These are phyloP conservation scores for Syndactyla subalaris DNA, from an alignment of 2,797 vertebrate species.

Conservation along the genomic window DNA sequence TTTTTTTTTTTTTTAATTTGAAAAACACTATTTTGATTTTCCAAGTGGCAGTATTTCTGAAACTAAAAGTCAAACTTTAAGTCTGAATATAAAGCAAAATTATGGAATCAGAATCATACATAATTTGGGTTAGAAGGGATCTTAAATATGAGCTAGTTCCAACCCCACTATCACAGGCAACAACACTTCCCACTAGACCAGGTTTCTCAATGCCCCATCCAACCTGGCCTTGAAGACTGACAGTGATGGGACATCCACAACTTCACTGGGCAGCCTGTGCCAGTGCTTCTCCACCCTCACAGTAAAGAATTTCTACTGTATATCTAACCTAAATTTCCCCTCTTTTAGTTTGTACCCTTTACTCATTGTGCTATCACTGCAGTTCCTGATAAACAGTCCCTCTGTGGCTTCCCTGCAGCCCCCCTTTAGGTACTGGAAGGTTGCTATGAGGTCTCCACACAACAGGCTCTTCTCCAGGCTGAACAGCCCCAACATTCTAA, in stretches of 20 bases:
- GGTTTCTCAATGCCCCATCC: not conserved
- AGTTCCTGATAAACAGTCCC: not conserved
- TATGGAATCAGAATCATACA: not conserved
- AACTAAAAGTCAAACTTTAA: not conserved
- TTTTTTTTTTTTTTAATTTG: not conserved
- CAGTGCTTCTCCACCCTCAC: not conserved
- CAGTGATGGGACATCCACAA: not conserved
- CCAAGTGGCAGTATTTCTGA: not conserved
- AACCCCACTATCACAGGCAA: rapidly evolving
- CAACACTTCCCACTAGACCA: not conserved
- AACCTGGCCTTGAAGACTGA: not conserved
- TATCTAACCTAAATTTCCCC: not conserved
- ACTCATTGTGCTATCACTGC: not conserved
- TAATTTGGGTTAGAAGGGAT: not conserved
- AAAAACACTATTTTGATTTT: not conserved
- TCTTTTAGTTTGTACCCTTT: not conserved
- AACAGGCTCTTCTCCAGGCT: not conserved
- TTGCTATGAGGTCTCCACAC: not conserved
- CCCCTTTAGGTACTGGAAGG: not conserved
- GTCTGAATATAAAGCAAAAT: not conserved
- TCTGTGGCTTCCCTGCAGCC: not conserved
- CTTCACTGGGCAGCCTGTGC: not conserved
- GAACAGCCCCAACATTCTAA: not conserved
- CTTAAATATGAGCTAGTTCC: not conserved
- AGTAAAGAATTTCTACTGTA: not conserved